A percentile compares a stretch with the other conserved stretches of the same genome.
phyloP scores from a whole-genome alignment of 2,113 vertebrate genomes.

The Speoplatyrhinus poulsoni region DNA sequence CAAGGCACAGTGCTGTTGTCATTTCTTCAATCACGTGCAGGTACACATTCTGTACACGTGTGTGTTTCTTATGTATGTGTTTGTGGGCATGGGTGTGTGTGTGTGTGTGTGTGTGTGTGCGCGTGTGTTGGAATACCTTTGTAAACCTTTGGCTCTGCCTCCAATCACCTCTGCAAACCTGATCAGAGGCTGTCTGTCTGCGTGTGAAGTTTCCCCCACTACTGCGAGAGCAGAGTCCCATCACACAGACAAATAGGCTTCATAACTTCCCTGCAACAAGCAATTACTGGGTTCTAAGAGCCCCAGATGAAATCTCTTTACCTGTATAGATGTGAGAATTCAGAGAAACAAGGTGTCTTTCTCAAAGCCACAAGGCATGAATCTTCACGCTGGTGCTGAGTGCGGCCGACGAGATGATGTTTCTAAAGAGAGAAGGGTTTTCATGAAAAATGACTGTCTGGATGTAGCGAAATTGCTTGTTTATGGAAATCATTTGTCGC shows the following conservation, averaged over 20 bases:
- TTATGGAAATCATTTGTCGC: conserved; percentile 10
- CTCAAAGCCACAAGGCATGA: conserved; percentile 20
- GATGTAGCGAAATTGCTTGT: conserved; percentile 16
- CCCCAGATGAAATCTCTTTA: conserved; percentile 55
- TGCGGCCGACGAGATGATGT: conserved; percentile 34
- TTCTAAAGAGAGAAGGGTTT: conserved; percentile 24
- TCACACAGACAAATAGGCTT: conserved; percentile 61
- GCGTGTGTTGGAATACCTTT: conserved; percentile 2
- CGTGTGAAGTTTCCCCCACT: background rate
- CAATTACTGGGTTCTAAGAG: conserved; percentile 34
- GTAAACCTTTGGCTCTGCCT: conserved; percentile 30
- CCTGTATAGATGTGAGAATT: conserved; percentile 43
- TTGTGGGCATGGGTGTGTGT: conserved; percentile 5
- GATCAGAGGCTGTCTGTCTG: conserved; percentile 52
- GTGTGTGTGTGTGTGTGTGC: background rate
- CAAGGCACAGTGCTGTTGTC: conserved; percentile 39
- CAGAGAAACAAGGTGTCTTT: conserved; percentile 28
- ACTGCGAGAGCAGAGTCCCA: conserved; percentile 25
- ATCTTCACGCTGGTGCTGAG: conserved; percentile 31
- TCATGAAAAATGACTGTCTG: conserved; percentile 11
- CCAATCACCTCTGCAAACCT: conserved; percentile 56
- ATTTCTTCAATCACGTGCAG: conserved; percentile 50
- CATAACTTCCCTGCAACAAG: conserved; percentile 51
- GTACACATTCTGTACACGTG: conserved; percentile 1
- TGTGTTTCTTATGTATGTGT: conserved; percentile 28